Evolutionary conservation across 2,888 invertebrate genomes (phyloP).

Genomic region (Campoplex capitator): DNA sequence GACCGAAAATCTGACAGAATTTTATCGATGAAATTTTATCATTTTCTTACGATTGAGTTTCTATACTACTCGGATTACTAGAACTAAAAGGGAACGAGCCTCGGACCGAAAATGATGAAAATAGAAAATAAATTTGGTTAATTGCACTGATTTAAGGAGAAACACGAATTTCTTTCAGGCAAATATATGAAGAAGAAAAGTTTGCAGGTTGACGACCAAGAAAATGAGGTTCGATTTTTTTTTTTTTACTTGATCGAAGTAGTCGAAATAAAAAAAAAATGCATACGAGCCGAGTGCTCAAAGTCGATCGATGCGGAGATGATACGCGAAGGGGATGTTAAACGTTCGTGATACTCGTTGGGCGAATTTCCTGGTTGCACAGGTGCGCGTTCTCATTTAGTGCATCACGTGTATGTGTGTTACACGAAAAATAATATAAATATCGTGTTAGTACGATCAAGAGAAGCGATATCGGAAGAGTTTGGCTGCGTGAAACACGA

Average conservation of each 20-base stretch:
- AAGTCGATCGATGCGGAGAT: not conserved
- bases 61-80: too few relatives aligned
- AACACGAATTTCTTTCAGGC: too few relatives aligned
- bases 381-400: conserved; percentile 24
- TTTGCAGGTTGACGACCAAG: too few relatives aligned
- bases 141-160: too few relatives aligned
- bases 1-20: too few relatives aligned
- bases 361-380: not conserved
- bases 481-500: conserved; percentile 39
- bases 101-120: too few relatives aligned
- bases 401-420: conserved; percentile 21
- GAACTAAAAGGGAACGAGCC: too few relatives aligned
- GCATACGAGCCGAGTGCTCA: not conserved
- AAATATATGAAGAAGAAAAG: too few relatives aligned
- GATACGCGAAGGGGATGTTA: not conserved
- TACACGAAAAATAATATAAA: conserved; percentile 22
- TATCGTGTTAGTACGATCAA: conserved; percentile 48
- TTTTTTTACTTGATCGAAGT: not conserved
- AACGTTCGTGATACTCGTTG: conserved; percentile 17
- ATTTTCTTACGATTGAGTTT: too few relatives aligned
- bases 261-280: not conserved
- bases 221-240: too few relatives aligned
- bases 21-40: too few relatives aligned
- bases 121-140: too few relatives aligned
- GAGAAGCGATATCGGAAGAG: conserved; percentile 42